Evolutionary conservation across 2,113 vertebrate species (phyloP).

Genomic region (Strix uralensis): DNA sequence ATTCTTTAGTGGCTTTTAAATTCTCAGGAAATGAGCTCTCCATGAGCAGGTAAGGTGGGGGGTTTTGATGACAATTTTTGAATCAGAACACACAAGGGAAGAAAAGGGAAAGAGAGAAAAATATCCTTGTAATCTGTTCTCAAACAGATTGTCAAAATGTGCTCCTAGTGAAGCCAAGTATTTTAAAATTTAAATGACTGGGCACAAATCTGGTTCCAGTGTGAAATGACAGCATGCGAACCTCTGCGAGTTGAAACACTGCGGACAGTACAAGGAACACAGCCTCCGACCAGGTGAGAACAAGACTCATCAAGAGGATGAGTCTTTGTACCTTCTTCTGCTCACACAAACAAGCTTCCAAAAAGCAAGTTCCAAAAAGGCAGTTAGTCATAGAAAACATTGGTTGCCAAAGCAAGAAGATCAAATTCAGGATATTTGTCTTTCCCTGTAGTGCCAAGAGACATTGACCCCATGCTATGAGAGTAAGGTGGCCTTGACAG

Average conservation of each 20-base stretch:
- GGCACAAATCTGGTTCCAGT: neutral
- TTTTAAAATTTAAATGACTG: neutral
- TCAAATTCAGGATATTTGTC: neutral
- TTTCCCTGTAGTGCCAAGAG: neutral
- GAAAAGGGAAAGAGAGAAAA: neutral
- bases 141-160: neutral
- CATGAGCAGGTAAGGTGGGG: neutral
- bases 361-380: neutral
- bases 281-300: neutral
- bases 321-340: neutral
- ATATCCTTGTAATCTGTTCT: neutral
- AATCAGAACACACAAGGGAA: neutral
- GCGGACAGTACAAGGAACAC: neutral
- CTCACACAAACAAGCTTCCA: neutral
- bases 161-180: neutral
- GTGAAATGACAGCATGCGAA: neutral
- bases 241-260: neutral
- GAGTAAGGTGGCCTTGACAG: neutral
- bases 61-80: neutral
- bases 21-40: conserved; percentile 10
- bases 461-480: neutral
- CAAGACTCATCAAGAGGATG: neutral
- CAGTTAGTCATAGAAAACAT: neutral
- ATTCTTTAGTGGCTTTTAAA: conserved; percentile 17
- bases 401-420: neutral